Evolutionary conservation across 2,797 vertebrate species (phyloP).

Genomic region (Pseudomugil tenellus): DNA sequence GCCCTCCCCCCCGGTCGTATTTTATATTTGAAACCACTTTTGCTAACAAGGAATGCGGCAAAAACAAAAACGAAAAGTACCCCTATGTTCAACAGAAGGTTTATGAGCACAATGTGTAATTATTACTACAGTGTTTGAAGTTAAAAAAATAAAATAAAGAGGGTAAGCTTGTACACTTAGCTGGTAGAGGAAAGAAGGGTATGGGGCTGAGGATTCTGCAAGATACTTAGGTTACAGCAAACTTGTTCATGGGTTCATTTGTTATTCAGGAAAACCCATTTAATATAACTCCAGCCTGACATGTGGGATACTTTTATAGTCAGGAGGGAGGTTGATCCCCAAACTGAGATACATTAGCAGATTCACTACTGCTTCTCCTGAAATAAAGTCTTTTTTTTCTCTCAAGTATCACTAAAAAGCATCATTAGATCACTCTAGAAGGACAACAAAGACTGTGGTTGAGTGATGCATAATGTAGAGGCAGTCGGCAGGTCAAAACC

Average conservation of each 20-base stretch:
- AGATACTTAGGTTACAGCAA: constrained; percentile 88
- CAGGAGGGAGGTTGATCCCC: constrained; percentile 72
- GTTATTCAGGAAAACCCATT: constrained; percentile 77
- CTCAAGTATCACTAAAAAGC: constrained; percentile 88
- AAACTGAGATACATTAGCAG: constrained; percentile 80
- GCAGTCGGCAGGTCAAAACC: constrained; percentile 86
- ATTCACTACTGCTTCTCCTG: constrained; percentile 86
- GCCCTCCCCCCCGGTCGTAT: constrained; percentile 80
- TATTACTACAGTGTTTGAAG: constrained; percentile 95
- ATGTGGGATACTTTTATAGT: constrained; percentile 88
- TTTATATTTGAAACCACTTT: constrained; percentile 93
- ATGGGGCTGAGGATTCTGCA: constrained; percentile 82
- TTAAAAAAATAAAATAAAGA: constrained; percentile 91
- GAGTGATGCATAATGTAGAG: constrained; percentile 90
- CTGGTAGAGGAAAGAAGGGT: constrained; percentile 85
- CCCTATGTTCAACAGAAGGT: constrained; percentile 97
- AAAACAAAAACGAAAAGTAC: constrained; percentile 75
- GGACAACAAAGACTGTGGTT: constrained; percentile 88
- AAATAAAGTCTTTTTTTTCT: constrained; percentile 75
- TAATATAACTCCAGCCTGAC: constrained; percentile 85
- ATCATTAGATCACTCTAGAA: constrained; percentile 92
- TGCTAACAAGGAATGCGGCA: constrained; percentile 99
- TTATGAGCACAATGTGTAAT: constrained; percentile 97
- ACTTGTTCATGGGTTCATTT: constrained; percentile 91
- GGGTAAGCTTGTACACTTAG: constrained; percentile 84